phyloP scores from a whole-genome alignment of 1,140 invertebrate genomes.

The Apis dorsata region DNA sequence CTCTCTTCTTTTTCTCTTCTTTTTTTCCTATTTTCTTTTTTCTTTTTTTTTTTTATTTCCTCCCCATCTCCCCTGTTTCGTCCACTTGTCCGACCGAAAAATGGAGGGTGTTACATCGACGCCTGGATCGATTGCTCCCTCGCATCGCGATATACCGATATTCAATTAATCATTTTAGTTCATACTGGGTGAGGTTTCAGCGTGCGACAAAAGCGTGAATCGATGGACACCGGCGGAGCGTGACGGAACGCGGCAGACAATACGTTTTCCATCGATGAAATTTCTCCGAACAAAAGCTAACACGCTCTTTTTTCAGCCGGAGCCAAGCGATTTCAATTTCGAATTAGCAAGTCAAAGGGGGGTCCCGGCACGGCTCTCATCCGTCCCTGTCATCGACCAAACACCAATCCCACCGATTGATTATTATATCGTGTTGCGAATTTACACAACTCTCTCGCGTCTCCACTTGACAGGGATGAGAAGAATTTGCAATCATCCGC shows the following conservation, averaged over 20 bases:
- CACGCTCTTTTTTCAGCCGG: slow-evolving; percentile 50
- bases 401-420: slow-evolving; percentile 51
- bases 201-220: slow-evolving; percentile 64
- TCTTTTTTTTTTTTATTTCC: background rate
- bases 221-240: slow-evolving; percentile 60
- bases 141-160: slow-evolving; percentile 61
- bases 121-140: slow-evolving; percentile 54
- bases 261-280: slow-evolving; percentile 65
- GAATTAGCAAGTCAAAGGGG: slow-evolving; percentile 60
- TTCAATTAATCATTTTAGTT: slow-evolving; percentile 68
- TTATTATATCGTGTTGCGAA: slow-evolving; percentile 6
- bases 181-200: slow-evolving; percentile 61
- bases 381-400: background rate
- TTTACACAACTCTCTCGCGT: background rate
- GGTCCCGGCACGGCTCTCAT: background rate
- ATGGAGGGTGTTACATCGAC: slow-evolving; percentile 53
- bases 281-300: slow-evolving; percentile 63
- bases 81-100: slow-evolving; percentile 58
- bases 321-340: slow-evolving; percentile 45
- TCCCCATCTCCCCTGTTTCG: slow-evolving; percentile 10
- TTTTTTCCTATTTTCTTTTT: background rate
- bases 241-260: slow-evolving; percentile 61
- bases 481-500: background rate
- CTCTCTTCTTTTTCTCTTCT: background rate
- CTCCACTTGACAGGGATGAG: no score